Percentiles rank a stretch among this genome's conserved stretches.
phyloP scores from a whole-genome alignment of 2,888 invertebrate species.

The Epistrophe eligans region DNA sequence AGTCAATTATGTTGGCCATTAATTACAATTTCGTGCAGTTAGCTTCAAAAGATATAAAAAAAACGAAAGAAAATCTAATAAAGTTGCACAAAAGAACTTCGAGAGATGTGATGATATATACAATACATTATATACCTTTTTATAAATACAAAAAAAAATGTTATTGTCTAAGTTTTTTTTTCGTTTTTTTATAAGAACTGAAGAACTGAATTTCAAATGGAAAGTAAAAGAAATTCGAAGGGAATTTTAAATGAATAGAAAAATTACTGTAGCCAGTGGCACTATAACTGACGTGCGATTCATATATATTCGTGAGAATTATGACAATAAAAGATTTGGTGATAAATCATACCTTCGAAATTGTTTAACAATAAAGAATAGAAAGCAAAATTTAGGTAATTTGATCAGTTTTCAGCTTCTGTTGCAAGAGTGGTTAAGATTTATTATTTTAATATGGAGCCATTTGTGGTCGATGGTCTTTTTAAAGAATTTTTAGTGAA shows the following conservation, averaged over 20 bases:
- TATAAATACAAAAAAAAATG: background rate
- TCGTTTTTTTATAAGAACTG: too few relatives aligned
- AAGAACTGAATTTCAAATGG: conserved; percentile 15
- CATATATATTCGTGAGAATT: conserved; percentile 33
- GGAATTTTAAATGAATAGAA: conserved; percentile 23
- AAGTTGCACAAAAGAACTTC: conserved; percentile 35
- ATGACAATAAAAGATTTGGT: conserved; percentile 29
- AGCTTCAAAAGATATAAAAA: conserved; percentile 15
- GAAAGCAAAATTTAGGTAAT: conserved; percentile 27
- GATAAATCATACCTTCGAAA: conserved; percentile 42
- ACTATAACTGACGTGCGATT: conserved; percentile 21
- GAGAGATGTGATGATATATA: conserved; percentile 28
- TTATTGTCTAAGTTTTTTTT: background rate
- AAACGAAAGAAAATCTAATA: background rate
- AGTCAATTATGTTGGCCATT: conserved; percentile 67
- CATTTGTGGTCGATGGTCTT: conserved; percentile 4
- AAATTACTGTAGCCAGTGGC: conserved; percentile 21
- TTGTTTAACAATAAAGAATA: conserved; percentile 32
- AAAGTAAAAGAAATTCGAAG: conserved; percentile 45
- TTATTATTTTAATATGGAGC: background rate
- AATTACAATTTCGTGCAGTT: conserved; percentile 50
- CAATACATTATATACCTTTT: background rate
- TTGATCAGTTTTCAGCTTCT: conserved; percentile 33
- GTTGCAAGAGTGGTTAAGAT: conserved; percentile 1
- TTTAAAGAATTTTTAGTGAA: background rate